Conservation (phyloP, 2,113 vertebrate genomes). For the Tetrao urogallus region DNA sequence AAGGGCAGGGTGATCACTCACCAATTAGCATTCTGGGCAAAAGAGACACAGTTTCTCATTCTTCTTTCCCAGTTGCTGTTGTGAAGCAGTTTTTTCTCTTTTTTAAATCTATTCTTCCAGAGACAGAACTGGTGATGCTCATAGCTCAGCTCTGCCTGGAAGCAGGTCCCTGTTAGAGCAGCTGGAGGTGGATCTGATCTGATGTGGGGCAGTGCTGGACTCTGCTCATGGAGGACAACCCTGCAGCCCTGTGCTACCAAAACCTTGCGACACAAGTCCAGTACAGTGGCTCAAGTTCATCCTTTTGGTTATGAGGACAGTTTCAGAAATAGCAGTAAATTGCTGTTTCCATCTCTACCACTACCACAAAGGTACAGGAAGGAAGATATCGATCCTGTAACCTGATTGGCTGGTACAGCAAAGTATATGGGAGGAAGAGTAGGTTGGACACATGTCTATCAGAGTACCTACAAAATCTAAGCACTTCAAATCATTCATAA, state of each 20-base stretch:
- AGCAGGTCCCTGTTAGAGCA: not conserved
- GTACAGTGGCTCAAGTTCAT: not conserved
- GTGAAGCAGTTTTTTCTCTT: too few relatives aligned
- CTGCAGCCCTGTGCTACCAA: not conserved
- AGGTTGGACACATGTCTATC: not conserved
- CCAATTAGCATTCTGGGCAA: too few relatives aligned
- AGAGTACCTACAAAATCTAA: not conserved
- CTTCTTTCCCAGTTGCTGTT: too few relatives aligned
- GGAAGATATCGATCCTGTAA: not conserved
- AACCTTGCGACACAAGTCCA: not conserved
- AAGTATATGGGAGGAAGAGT: not conserved
- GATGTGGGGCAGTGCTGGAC: not conserved
- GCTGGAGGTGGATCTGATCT: not conserved
- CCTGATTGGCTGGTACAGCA: not conserved
- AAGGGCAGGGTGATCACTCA: not conserved
- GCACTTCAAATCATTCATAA: not conserved
- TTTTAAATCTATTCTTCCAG: too few relatives aligned
- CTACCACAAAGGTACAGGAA: not conserved
- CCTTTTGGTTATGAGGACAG: not conserved
- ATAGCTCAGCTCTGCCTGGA: too few relatives aligned
- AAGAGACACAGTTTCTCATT: too few relatives aligned
- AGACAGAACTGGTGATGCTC: too few relatives aligned
- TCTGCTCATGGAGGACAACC: not conserved
- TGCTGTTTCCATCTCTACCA: not conserved
- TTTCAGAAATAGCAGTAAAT: not conserved